Base-by-base conservation (phyloP, 2,113 vertebrate species). In the Loxodonta africana region DNA sequence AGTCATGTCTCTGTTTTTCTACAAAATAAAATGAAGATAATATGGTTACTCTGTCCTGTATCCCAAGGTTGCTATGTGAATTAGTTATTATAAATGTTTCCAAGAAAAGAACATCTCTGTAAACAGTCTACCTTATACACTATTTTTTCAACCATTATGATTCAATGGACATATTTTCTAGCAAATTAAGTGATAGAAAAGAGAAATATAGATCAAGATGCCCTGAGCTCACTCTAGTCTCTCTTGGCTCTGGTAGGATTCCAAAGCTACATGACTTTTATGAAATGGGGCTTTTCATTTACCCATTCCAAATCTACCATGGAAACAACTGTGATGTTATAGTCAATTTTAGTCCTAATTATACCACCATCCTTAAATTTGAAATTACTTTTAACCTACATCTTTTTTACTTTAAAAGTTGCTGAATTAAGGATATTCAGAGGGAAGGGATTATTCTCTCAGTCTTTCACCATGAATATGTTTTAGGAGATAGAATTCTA, bases 1-100 rank as follows among this genome's bases (percentile, higher is more conserved):
- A 95, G 44, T 95, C 44, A 80, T 88, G 15, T 88, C 57, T 87
- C 26, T 89, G 26, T 94, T 92, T 88, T 71, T 41, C 30, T 51
- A 84, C 71, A 94, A 93, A 91, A 77, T 87, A 78, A 90, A 91
- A 48, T 83, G 53, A 77, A 88, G 91, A 84, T 93, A 87, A 83
- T 95, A 28, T 82, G 90, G 82, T 82, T 93, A 86, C 8, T 90
- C 30, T 74, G 37, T 77, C 57, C 37, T 90, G 3, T 44, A 8
- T 93, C 14, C 78, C 25, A 80, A 46, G 76, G 33, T 91, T 93
- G 69, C 41, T 88, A 17, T 84, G 15, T 88, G 65, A 91, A 78
- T 74, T 57, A 85, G 28, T 73, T n/a, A 80, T 73, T 88, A 8
- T 53, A 94, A 94, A 85, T 76, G 17, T 94, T 85, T 92, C 44